Evolutionary conservation across 2,888 invertebrate genomes (phyloP).

Genomic region (Drosophila colorata): DNA sequence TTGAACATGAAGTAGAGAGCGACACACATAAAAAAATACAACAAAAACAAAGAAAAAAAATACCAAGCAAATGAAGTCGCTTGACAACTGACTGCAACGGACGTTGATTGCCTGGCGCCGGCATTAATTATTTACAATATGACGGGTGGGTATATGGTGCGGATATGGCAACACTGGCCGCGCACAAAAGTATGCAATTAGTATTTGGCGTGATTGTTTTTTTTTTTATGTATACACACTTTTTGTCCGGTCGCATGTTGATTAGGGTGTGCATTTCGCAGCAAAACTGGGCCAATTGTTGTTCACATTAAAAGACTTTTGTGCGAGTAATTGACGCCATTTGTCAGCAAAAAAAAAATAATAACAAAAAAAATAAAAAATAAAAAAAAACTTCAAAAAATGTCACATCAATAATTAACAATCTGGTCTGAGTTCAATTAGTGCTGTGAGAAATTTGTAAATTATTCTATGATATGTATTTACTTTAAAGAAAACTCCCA

Average conservation of each 20-base stretch:
- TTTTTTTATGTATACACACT: not conserved
- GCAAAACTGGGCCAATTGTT: constrained; percentile 31
- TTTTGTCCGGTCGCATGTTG: constrained; percentile 31
- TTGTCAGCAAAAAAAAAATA: not conserved
- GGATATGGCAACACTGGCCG: constrained; percentile 38
- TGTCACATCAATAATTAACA: not conserved
- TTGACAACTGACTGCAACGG: constrained; percentile 73
- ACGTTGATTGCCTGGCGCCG: constrained; percentile 68
- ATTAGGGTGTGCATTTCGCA: constrained; percentile 31
- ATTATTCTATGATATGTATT: too few relatives aligned
- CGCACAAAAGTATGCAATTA: constrained; percentile 73
- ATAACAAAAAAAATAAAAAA: not conserved
- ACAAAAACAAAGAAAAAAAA: constrained; percentile 2
- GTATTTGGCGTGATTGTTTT: constrained; percentile 56
- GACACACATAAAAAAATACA: constrained; percentile 3
- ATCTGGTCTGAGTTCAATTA: not conserved
- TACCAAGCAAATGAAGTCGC: constrained; percentile 53
- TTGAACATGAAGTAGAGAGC: constrained; percentile 37
- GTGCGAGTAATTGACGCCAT: constrained; percentile 30
- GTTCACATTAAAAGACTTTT: constrained; percentile 19
- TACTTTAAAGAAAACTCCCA: too few relatives aligned
- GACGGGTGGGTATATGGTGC: not conserved
- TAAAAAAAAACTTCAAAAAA: not conserved
- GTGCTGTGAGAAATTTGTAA: not conserved
- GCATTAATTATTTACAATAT: constrained; percentile 73